These are phyloP conservation scores for Solenodon paradoxus DNA, from an alignment of 2,113 vertebrate species.

Conservation along the genomic window DNA sequence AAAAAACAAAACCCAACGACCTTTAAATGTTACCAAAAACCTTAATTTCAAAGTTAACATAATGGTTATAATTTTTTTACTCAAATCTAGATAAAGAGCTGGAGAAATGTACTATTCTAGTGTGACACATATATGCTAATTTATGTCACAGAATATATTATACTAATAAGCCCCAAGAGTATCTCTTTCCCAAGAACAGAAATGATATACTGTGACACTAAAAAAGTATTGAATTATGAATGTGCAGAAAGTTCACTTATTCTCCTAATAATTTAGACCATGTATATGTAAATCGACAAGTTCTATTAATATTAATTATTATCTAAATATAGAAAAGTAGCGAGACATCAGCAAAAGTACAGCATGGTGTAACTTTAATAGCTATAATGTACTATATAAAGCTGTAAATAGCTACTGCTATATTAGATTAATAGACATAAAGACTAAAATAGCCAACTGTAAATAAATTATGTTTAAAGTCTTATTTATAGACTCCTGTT, in stretches of 20 bases:
- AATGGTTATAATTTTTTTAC: neutral
- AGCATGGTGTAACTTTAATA: neutral
- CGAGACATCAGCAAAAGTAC: neutral
- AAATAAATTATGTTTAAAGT: neutral
- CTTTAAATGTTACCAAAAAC: neutral
- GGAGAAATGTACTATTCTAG: neutral
- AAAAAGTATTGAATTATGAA: neutral
- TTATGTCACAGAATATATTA: neutral
- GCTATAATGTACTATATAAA: neutral
- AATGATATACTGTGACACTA: neutral
- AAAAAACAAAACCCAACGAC: no score
- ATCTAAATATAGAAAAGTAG: no score
- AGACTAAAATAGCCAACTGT: neutral
- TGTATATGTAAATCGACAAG: neutral
- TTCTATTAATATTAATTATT: neutral
- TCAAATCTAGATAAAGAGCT: neutral
- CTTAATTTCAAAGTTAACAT: neutral
- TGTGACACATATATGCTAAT: neutral
- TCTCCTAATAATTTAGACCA: neutral
- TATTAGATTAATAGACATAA: neutral
- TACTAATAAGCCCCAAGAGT: neutral
- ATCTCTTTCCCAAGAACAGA: neutral
- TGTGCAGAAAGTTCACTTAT: neutral
- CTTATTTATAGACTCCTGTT: neutral
- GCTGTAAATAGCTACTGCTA: neutral